These are phyloP conservation scores for Squalus acanthias DNA, from an alignment of 2,797 vertebrate species.

Conservation along the genomic window DNA sequence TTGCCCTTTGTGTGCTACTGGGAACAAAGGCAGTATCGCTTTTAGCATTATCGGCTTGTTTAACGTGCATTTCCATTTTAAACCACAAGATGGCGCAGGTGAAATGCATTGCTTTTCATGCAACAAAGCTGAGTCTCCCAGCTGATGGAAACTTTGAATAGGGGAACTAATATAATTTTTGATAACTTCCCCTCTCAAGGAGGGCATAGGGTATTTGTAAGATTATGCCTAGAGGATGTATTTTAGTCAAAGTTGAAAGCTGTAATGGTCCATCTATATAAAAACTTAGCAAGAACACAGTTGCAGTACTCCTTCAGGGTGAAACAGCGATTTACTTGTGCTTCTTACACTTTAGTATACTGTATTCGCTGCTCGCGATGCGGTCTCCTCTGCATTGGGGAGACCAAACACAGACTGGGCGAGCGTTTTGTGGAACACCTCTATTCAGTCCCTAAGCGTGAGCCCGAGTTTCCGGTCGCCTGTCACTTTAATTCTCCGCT, in stretches of 20 bases:
- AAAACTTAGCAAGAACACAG: background rate
- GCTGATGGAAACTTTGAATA: background rate
- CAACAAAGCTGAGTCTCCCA: background rate
- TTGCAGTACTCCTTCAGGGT: background rate
- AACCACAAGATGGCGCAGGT: slow-evolving; percentile 3
- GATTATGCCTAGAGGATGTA: background rate
- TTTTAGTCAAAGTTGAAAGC: background rate
- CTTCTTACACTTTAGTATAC: too few species aligned
- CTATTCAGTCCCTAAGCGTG: too few species aligned
- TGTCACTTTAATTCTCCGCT: too few species aligned
- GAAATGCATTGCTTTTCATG: background rate
- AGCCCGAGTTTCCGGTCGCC: too few species aligned
- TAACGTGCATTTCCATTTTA: background rate
- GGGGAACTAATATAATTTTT: too few species aligned
- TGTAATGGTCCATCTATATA: background rate
- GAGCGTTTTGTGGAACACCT: too few species aligned
- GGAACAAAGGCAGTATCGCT: background rate
- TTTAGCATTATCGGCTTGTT: background rate
- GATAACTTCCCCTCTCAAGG: background rate
- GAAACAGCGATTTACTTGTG: too few species aligned
- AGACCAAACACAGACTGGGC: too few species aligned
- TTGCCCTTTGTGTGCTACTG: background rate
- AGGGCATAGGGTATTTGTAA: background rate
- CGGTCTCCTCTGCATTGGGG: too few species aligned
- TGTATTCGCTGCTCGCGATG: too few species aligned